Percentiles rank a stretch among this genome's conserved stretches.
phyloP scores from a whole-genome alignment of 2,797 vertebrate species.

The Argya squamiceps region DNA sequence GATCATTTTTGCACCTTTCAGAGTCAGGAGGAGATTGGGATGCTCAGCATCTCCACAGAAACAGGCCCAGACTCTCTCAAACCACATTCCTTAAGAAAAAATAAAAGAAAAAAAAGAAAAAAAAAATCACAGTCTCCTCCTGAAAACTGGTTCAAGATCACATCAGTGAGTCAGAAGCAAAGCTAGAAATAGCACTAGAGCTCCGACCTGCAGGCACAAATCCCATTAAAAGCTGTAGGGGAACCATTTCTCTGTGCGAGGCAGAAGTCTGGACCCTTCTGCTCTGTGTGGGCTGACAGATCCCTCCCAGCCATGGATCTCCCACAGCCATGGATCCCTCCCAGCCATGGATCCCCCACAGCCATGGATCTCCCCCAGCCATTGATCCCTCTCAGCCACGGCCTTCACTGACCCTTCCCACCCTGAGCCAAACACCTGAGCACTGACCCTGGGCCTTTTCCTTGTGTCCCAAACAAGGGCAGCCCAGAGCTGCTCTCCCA shows the following conservation, averaged over 20 bases:
- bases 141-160: constrained; percentile 65
- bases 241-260: neutral
- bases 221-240: constrained; percentile 37
- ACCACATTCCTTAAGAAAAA: neutral
- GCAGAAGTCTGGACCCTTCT: neutral
- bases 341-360: neutral
- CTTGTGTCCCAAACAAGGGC: neutral
- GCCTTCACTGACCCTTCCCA: neutral
- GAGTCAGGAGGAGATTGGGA: neutral
- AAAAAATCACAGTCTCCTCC: constrained; percentile 34
- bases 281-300: fast-evolving
- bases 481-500: neutral
- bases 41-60: neutral
- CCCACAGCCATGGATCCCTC: neutral
- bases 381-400: neutral
- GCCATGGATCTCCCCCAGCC: neutral
- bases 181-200: constrained; percentile 65
- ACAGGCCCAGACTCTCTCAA: neutral
- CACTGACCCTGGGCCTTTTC: fast-evolving
- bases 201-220: constrained; percentile 64
- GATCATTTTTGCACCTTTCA: neutral
- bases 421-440: neutral
- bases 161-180: constrained; percentile 64
- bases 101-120: neutral
- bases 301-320: neutral